Evolutionary conservation across 2,888 invertebrate species (phyloP).

Genomic region (Eulithis testata): DNA sequence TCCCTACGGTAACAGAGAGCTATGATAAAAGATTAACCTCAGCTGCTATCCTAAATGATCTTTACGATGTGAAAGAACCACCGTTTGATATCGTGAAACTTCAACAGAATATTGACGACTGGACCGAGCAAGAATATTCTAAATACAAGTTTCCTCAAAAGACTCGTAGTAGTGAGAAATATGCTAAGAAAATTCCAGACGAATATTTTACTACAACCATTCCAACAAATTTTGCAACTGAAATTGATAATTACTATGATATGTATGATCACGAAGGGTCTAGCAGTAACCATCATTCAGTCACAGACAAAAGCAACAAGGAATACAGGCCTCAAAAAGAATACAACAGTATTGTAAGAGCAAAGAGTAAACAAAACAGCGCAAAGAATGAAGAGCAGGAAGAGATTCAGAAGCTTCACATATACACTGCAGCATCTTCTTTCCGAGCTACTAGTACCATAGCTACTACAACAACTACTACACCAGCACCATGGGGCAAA

Average conservation of each 20-base stretch:
- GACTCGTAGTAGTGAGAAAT: conserved; percentile 82
- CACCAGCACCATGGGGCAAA: conserved; percentile 86
- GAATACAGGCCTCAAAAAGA: conserved; percentile 57
- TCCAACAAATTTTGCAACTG: conserved; percentile 66
- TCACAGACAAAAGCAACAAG: conserved; percentile 64
- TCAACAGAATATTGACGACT: conserved; percentile 93
- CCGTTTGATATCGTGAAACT: conserved; percentile 89
- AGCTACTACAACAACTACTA: conserved; percentile 58
- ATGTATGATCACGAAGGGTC: conserved; percentile 79
- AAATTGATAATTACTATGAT: conserved; percentile 65
- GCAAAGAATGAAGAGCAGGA: conserved; percentile 59
- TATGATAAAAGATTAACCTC: conserved; percentile 81
- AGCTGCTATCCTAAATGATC: conserved; percentile 64
- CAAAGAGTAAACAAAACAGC: conserved; percentile 55
- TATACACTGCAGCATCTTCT: conserved; percentile 74
- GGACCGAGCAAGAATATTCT: conserved; percentile 91
- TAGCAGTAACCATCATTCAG: conserved; percentile 73
- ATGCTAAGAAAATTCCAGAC: conserved; percentile 91
- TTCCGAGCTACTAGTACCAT: conserved; percentile 65
- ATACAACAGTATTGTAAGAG: conserved; percentile 69
- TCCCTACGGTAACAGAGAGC: conserved; percentile 65
- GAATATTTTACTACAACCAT: conserved; percentile 89
- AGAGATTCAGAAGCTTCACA: conserved; percentile 67
- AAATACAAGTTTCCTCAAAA: conserved; percentile 78
- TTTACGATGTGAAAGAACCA: conserved; percentile 79